Conservation (phyloP, 2,797 vertebrate genomes). For the Sebastes alutus region DNA sequence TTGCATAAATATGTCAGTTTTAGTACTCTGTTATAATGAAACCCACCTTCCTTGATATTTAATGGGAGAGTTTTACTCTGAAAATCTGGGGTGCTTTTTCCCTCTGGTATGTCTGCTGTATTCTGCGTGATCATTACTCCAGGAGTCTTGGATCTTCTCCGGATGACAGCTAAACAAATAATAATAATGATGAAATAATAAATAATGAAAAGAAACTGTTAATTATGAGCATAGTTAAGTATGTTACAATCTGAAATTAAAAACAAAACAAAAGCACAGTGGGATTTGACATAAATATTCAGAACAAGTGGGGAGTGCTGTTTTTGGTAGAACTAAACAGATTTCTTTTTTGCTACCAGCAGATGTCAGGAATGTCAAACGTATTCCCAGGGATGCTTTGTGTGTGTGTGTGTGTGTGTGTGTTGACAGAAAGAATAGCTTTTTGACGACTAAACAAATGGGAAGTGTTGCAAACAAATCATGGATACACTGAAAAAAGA, state of each 20-base stretch:
- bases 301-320: not conserved
- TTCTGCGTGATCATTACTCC: slow-evolving; percentile 85
- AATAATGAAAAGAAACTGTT: not conserved
- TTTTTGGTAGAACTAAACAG: not conserved
- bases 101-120: slow-evolving; percentile 81
- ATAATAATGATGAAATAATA: not conserved
- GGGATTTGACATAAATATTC: not conserved
- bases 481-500: not conserved
- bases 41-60: slow-evolving; percentile 84
- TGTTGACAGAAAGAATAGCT: not conserved
- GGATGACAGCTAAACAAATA: slow-evolving; percentile 58
- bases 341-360: slow-evolving; percentile 44
- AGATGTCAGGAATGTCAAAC: slow-evolving; percentile 68
- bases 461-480: not conserved
- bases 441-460: not conserved
- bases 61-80: slow-evolving; percentile 79
- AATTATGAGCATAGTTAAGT: not conserved
- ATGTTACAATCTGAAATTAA: not conserved
- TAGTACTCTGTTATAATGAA: not conserved
- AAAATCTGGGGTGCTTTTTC: slow-evolving; percentile 87
- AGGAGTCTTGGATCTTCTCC: slow-evolving; percentile 81
- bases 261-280: not conserved
- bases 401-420: not conserved
- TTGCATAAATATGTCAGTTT: not conserved
- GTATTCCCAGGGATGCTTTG: not conserved